Conservation (phyloP, 1,140 invertebrate species). For the Dinothrombium tinctorium region DNA sequence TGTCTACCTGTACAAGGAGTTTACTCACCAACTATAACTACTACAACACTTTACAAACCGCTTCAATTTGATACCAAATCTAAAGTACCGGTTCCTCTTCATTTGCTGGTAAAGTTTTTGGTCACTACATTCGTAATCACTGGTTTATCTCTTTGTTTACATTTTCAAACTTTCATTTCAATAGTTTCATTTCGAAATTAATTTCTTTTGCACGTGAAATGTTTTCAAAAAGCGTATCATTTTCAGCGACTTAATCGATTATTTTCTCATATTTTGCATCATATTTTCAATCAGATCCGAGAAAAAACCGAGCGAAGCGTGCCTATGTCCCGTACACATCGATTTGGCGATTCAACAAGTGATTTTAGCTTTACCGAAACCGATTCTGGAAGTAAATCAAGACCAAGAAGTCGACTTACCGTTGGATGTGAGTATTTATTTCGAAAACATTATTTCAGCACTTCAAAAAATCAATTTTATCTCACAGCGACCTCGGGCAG, state of each 20-base stretch:
- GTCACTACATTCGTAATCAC: not conserved
- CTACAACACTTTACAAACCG: constrained; percentile 13
- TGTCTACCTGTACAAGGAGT: constrained; percentile 13
- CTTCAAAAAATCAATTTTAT: not conserved
- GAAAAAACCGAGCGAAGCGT: constrained; percentile 60
- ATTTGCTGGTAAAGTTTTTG: constrained; percentile 1
- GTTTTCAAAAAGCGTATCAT: not conserved
- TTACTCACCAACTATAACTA: constrained; percentile 1
- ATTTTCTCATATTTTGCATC: not conserved
- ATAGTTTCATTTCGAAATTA: not conserved
- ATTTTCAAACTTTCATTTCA: not conserved
- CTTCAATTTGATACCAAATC: constrained; percentile 13
- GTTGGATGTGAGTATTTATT: constrained; percentile 10
- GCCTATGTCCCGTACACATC: constrained; percentile 37
- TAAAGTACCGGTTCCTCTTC: constrained; percentile 14
- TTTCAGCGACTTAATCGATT: not conserved
- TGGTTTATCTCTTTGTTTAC: not conserved
- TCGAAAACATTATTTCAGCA: not conserved
- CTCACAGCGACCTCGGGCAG: constrained; percentile 29
- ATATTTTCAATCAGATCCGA: constrained; percentile 43
- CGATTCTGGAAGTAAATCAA: constrained; percentile 17
- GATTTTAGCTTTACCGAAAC: constrained; percentile 17
- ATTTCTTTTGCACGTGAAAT: constrained; percentile 1
- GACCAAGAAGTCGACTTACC: constrained; percentile 15
- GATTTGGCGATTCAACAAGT: constrained; percentile 39